Conservation (phyloP, 2,113 vertebrate species). For the Rutilus rutilus region DNA sequence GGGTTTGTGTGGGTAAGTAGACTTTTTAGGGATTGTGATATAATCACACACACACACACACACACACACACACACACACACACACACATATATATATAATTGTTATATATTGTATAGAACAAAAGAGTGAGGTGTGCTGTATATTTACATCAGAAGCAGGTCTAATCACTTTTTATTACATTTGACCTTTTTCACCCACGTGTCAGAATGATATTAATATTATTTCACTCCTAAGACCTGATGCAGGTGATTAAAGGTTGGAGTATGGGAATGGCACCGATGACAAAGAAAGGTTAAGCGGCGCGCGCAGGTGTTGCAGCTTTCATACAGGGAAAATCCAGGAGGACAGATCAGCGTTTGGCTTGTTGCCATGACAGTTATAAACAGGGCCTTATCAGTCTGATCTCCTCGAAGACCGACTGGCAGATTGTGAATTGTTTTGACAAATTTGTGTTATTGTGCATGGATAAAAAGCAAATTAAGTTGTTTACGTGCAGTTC, state of each 20-base stretch:
- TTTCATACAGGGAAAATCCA: background rate
- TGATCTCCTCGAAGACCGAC: background rate
- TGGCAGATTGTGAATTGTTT: too few species aligned
- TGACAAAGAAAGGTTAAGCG: constrained; percentile 36
- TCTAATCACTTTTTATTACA: background rate
- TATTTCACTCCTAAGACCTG: background rate
- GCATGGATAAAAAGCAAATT: background rate
- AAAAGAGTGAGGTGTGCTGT: background rate
- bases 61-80: too few species aligned
- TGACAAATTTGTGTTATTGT: background rate
- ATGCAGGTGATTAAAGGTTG: background rate
- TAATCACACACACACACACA: background rate
- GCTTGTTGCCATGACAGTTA: constrained; percentile 40
- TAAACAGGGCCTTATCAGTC: background rate
- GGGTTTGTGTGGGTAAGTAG: constrained; percentile 62
- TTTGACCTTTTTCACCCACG: background rate
- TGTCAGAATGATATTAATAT: background rate
- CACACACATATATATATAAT: too few species aligned
- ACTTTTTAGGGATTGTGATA: background rate
- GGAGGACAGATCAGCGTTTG: constrained; percentile 3
- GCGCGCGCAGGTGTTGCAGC: constrained; percentile 20
- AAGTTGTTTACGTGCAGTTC: background rate
- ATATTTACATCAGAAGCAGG: background rate
- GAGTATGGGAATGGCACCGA: background rate
- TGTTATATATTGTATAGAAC: background rate